phyloP scores from a whole-genome alignment of 2,888 invertebrate species.

The Chalcosyrphus nemorum region DNA sequence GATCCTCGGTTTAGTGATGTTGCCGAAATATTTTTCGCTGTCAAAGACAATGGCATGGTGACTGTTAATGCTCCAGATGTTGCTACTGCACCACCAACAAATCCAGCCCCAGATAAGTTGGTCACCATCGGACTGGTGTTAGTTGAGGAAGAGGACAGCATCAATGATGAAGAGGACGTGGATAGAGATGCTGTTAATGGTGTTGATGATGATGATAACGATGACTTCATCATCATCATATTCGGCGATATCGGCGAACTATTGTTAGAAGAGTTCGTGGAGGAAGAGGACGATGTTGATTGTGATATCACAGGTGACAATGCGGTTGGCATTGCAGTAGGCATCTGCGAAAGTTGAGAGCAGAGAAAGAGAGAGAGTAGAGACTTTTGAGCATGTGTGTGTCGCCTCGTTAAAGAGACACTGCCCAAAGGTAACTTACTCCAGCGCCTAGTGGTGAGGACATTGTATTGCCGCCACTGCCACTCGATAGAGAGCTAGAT shows the following conservation, averaged over 20 bases:
- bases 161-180: conserved; percentile 45
- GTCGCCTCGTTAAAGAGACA: conserved; percentile 68
- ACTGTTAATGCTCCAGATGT: conserved; percentile 46
- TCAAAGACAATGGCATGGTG: conserved; percentile 76
- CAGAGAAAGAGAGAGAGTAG: conserved; percentile 71
- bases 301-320: conserved; percentile 81
- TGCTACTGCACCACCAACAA: conserved; percentile 59
- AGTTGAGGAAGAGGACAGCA: conserved; percentile 39
- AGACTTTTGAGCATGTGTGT: conserved; percentile 64
- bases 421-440: conserved; percentile 77
- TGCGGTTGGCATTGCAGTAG: conserved; percentile 79
- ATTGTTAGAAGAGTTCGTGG: conserved; percentile 72
- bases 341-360: conserved; percentile 75
- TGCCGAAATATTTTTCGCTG: conserved; percentile 77
- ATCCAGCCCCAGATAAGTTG: conserved; percentile 49
- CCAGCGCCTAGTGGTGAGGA: conserved; percentile 82
- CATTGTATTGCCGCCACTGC: conserved; percentile 81
- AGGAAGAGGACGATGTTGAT: conserved; percentile 74
- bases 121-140: conserved; percentile 56
- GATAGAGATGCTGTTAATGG: conserved; percentile 47
- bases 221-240: conserved; percentile 62
- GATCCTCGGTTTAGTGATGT: conserved; percentile 78
- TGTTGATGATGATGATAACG: conserved; percentile 46
- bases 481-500: conserved; percentile 83
- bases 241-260: conserved; percentile 76